Base-by-base conservation (phyloP, 2,797 vertebrate genomes). In the Pogoniulus pusillus region DNA sequence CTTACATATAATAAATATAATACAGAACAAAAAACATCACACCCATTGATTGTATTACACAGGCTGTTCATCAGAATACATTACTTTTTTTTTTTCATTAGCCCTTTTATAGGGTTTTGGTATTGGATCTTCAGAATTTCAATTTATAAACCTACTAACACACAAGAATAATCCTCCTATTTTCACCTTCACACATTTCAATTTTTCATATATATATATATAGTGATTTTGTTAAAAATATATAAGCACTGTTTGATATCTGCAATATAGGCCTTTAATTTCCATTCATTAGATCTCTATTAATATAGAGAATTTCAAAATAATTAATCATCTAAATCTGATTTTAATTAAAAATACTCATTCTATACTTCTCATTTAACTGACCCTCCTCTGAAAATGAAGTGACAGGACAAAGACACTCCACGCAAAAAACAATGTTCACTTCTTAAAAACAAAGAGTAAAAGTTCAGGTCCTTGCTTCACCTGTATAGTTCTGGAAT, bases 11-110 rank as follows among this genome's bases (percentile, higher is more conserved):
- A 96, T 95, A 94, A 95, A 95, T 86, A 94, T 45, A 59, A 92
- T 79, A 92, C 93, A 94, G 73, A 95, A 94, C 91, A 94, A 90
- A 95, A 95, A 94, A 78, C 45, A 90, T 90, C 91, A 95, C 81
- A 91, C 53, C 66, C 95, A 94, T 69, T 77, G 68, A 96, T 78
- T 93, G 90, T 59, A 94, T 94, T 93, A 92, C 37, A 96, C 37
- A 96, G 90, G 91, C 57, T 92, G 88, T 82, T 73, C 66, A 94
- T 89, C 87, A 90, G 87, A 94, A 94, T 57, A 96, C 91, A 90
- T 89, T 47, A 94, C 32, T 57, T 45, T 87, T 90, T 83, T 35
- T 74, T 95, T 94, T 88, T 82, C 45, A 91, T 91, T 88, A 95
- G 89, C 87, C 93, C 94, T 96, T 93, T 91, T 59, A 59, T 35